Evolutionary conservation across 1,140 invertebrate species (phyloP).

Genomic region (Lordiphosa collinella): DNA sequence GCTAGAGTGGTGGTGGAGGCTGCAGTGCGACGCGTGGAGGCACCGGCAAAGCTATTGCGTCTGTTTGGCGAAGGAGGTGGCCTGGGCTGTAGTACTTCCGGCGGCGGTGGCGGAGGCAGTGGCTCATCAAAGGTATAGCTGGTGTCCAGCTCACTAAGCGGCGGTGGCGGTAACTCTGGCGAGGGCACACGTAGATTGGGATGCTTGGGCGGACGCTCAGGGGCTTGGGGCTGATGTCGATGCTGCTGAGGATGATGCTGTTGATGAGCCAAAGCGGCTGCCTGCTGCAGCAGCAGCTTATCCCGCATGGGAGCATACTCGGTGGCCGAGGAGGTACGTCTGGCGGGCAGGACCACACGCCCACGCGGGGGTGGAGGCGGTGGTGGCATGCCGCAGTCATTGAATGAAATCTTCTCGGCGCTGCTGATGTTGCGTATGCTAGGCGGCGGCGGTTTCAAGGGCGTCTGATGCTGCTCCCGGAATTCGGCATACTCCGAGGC

Average conservation of each 20-base stretch:
- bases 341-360: conserved; percentile 57
- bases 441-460: conserved; percentile 46
- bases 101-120: conserved; percentile 86
- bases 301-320: conserved; percentile 75
- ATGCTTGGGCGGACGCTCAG: conserved; percentile 86
- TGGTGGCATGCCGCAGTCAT: conserved; percentile 76
- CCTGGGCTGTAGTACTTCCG: conserved; percentile 78
- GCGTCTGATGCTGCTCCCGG: conserved; percentile 68
- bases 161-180: conserved; percentile 87
- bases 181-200: conserved; percentile 85
- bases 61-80: conserved; percentile 61
- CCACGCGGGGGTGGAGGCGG: conserved; percentile 78
- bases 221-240: conserved; percentile 81
- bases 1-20: conserved; percentile 13
- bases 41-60: conserved; percentile 78
- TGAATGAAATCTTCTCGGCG: conserved; percentile 72
- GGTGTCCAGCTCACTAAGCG: conserved; percentile 84
- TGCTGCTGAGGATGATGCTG: conserved; percentile 75
- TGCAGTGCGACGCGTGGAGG: conserved; percentile 47
- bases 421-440: conserved; percentile 67
- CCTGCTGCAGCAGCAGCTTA: conserved; percentile 67
- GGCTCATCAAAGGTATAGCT: conserved; percentile 84
- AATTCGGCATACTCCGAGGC: conserved; percentile 85
- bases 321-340: conserved; percentile 72
- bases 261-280: conserved; percentile 67